Evolutionary conservation across 2,888 invertebrate genomes (phyloP).

Genomic region (Sceliomorpha sp.): DNA sequence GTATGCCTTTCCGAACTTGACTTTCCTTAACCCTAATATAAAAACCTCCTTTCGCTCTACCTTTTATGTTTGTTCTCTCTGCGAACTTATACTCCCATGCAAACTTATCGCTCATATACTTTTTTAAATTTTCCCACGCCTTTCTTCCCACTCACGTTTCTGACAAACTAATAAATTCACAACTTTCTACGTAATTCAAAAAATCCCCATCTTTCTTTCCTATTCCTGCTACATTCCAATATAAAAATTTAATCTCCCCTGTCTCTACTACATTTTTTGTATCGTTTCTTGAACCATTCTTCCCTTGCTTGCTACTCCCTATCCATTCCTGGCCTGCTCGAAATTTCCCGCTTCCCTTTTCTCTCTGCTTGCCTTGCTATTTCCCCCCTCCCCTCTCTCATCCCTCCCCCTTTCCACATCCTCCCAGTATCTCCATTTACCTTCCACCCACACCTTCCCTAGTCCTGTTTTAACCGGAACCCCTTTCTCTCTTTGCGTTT

Average conservation of each 20-base stretch:
- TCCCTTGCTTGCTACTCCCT: background rate
- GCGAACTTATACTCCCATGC: constrained; percentile 1
- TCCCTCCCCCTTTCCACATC: constrained; percentile 3
- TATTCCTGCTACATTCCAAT: too few species aligned
- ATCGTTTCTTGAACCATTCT: constrained; percentile 1
- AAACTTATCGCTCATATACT: too few species aligned
- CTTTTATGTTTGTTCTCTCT: constrained; percentile 3
- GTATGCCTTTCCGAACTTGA: too few species aligned
- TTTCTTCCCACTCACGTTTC: constrained; percentile 1
- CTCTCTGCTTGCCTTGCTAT: background rate
- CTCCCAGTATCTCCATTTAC: constrained; percentile 8
- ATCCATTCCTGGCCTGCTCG: constrained; percentile 8
- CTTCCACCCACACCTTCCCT: constrained; percentile 7
- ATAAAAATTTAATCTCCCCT: too few species aligned
- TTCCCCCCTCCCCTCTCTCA: constrained; percentile 5
- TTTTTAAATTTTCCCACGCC: too few species aligned
- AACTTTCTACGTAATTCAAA: too few species aligned
- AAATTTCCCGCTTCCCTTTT: constrained; percentile 5
- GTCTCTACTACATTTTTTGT: background rate
- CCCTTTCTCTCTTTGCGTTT: constrained; percentile 4
- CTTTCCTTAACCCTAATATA: too few species aligned
- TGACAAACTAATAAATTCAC: too few species aligned
- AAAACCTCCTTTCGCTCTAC: background rate
- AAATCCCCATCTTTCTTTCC: too few species aligned
- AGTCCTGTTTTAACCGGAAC: background rate